A percentile compares a stretch with the other conserved stretches of the same genome.
Conservation (phyloP, 2,888 invertebrate genomes). For the Mylabris sibirica region DNA sequence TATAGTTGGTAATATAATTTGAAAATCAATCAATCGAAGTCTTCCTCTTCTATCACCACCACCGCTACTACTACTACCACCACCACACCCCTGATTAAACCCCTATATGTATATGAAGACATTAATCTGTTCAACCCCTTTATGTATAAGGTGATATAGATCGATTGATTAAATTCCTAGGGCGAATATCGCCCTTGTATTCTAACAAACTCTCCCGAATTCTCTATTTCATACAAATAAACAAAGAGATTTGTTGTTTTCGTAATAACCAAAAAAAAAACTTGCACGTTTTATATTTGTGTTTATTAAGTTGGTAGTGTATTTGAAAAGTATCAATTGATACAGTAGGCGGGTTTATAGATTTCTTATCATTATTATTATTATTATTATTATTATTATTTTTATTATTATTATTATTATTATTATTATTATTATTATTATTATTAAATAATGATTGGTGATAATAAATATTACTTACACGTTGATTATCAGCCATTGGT, state of each 20-base stretch:
- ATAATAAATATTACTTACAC: slow-evolving; percentile 20
- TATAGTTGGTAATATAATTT: slow-evolving; percentile 32
- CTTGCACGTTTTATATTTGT: too few relatives aligned
- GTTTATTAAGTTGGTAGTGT: neutral
- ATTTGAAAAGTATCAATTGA: neutral
- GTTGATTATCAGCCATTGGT: slow-evolving; percentile 22
- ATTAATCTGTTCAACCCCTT: slow-evolving; percentile 46
- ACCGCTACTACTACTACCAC: neutral
- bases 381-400: too few relatives aligned
- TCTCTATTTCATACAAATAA: neutral
- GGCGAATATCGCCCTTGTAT: slow-evolving; percentile 33
- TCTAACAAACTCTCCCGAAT: slow-evolving; percentile 9
- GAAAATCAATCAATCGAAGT: slow-evolving; percentile 35
- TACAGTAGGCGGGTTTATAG: neutral
- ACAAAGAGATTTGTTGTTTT: slow-evolving; percentile 25
- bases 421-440: too few relatives aligned
- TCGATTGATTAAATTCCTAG: slow-evolving; percentile 50
- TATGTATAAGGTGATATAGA: slow-evolving; percentile 48
- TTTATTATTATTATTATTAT: too few relatives aligned
- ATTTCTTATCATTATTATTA: too few relatives aligned
- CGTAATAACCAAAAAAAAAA: neutral
- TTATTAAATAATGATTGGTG: neutral
- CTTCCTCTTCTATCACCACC: neutral
- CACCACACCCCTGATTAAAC: slow-evolving; percentile 10
- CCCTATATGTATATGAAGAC: slow-evolving; percentile 43